A percentile compares a stretch with the other conserved stretches of the same genome.
Conservation (phyloP, 2,797 vertebrate species). For the Oreonectes daqikongensis region DNA sequence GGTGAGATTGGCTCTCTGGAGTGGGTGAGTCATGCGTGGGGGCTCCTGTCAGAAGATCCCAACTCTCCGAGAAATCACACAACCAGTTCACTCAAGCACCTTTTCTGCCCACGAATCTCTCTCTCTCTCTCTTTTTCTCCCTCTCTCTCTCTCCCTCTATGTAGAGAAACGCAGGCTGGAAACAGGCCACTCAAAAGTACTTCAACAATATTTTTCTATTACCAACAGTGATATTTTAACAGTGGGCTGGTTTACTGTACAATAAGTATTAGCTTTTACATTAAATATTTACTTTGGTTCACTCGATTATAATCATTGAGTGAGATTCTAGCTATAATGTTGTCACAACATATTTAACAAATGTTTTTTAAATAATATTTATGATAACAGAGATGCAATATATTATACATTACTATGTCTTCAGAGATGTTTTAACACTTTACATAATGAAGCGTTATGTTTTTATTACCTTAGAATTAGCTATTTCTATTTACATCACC, state of each 20-base stretch:
- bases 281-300: neutral
- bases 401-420: too few species aligned
- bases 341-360: too few species aligned
- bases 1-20: constrained; percentile 41
- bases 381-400: too few species aligned
- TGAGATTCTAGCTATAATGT: neutral
- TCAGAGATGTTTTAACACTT: too few species aligned
- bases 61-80: constrained; percentile 34
- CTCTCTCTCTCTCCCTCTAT: constrained; percentile 3
- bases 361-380: too few species aligned
- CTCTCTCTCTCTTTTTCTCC: constrained; percentile 16
- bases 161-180: neutral
- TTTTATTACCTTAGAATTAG: too few species aligned
- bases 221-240: neutral
- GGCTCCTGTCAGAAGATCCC: constrained; percentile 15
- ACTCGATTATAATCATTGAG: neutral
- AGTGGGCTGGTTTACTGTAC: neutral
- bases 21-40: constrained; percentile 35
- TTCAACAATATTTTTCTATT: neutral
- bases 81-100: constrained; percentile 34
- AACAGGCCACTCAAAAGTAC: neutral
- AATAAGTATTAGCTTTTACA: neutral
- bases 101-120: constrained; percentile 3
- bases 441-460: too few species aligned
- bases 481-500: too few species aligned